These are phyloP conservation scores for Oasisia sp. DNA, from an alignment of 2,888 invertebrate species.

Conservation along the genomic window DNA sequence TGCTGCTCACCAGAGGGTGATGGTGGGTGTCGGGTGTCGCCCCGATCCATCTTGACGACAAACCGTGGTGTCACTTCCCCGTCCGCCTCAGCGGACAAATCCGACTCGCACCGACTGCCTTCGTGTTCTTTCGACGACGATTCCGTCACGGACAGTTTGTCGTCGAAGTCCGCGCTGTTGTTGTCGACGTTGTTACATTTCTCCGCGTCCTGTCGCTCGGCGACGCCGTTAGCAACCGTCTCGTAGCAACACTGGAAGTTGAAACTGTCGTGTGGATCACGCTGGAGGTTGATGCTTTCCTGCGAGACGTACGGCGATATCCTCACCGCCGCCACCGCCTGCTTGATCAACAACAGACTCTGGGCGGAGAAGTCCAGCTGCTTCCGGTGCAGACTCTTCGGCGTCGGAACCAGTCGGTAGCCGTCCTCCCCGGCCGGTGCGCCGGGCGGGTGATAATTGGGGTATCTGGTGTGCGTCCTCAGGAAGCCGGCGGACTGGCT, in stretches of 20 bases:
- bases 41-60: not conserved
- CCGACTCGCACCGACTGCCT: not conserved
- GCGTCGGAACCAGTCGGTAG: slow-evolving; percentile 6
- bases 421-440: not conserved
- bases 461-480: not conserved
- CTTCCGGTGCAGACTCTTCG: not conserved
- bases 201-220: too few relatives aligned
- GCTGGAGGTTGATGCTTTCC: not conserved
- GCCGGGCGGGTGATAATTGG: slow-evolving; percentile 14
- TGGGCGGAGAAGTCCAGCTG: not conserved
- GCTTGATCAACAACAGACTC: not conserved
- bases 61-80: not conserved
- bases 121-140: not conserved
- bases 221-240: not conserved
- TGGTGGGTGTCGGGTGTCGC: not conserved
- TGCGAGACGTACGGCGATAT: not conserved
- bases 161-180: not conserved
- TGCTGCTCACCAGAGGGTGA: not conserved
- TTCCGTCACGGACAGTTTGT: not conserved
- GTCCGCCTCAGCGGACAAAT: not conserved
- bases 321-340: not conserved
- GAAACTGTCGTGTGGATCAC: not conserved
- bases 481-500: not conserved
- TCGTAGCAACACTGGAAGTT: not conserved
- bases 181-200: not conserved